Evolutionary conservation across 1,140 invertebrate genomes (phyloP).

Genomic region (Penaeus vannamei): DNA sequence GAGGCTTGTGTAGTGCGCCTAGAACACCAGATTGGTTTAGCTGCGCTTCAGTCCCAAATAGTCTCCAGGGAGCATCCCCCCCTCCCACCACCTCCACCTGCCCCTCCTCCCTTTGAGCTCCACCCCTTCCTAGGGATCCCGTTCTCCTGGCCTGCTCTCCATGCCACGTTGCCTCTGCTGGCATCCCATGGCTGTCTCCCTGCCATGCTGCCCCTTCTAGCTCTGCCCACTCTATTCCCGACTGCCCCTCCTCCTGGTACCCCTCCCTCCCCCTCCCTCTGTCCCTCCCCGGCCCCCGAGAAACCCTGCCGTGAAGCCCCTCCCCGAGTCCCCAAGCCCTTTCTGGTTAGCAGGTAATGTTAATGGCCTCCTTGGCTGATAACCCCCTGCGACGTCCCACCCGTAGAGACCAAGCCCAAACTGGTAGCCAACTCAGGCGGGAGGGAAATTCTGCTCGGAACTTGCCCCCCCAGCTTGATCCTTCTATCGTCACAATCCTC

Average conservation of each 20-base stretch:
- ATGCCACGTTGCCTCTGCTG: no score
- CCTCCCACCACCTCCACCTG: no score
- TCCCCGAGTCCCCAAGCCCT: not conserved
- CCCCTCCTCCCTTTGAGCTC: no score
- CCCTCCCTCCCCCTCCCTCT: not conserved
- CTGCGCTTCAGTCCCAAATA: constrained; percentile 63
- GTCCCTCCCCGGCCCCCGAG: not conserved
- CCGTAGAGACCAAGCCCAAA: constrained; percentile 65
- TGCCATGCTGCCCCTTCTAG: no score
- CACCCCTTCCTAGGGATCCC: no score
- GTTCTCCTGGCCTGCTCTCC: no score
- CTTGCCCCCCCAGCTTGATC: constrained; percentile 54
- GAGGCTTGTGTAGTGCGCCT: constrained; percentile 66
- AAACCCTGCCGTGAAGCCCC: not conserved
- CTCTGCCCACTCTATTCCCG: no score
- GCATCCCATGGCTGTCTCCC: no score
- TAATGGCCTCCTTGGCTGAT: constrained; percentile 35
- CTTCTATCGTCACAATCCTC: constrained; percentile 66
- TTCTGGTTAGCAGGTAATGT: constrained; percentile 52
- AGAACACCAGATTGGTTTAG: constrained; percentile 66
- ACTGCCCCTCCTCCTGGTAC: not conserved
- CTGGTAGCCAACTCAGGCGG: constrained; percentile 64
- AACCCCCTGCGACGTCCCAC: constrained; percentile 31
- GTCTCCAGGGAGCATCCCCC: constrained; percentile 62
- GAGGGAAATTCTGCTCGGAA: constrained; percentile 54